These are phyloP conservation scores for Spodoptera litura DNA, from an alignment of 1,140 invertebrate species.

Conservation along the genomic window DNA sequence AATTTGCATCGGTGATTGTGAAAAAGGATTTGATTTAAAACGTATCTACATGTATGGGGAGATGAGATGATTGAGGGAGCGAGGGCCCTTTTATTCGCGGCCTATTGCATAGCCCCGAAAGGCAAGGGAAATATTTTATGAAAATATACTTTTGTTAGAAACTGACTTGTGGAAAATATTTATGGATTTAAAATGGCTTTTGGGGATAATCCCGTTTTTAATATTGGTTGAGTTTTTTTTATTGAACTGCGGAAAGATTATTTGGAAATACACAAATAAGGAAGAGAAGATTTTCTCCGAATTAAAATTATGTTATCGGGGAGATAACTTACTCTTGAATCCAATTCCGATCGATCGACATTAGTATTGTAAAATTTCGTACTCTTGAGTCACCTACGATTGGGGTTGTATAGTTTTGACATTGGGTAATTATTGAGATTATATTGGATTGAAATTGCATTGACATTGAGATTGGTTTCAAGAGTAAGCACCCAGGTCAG, in stretches of 20 bases:
- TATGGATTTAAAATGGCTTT: slow-evolving; percentile 34
- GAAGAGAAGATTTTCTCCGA: background rate
- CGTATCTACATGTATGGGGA: slow-evolving; percentile 33
- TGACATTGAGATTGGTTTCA: too few species aligned
- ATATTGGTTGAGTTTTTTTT: background rate
- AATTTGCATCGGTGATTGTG: slow-evolving; percentile 36
- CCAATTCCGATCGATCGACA: too few species aligned
- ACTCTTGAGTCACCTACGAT: too few species aligned
- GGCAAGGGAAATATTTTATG: slow-evolving; percentile 43
- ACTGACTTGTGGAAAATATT: slow-evolving; percentile 36
- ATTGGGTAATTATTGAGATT: too few species aligned
- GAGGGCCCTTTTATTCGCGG: slow-evolving; percentile 29
- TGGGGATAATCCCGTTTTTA: background rate
- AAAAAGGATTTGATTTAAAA: slow-evolving; percentile 35
- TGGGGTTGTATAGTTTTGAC: too few species aligned
- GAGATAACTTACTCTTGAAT: too few species aligned
- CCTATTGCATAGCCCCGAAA: slow-evolving; percentile 29
- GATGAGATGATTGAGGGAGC: slow-evolving; percentile 43
- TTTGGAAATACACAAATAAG: background rate
- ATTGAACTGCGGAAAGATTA: background rate
- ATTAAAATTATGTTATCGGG: background rate
- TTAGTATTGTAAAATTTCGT: too few species aligned
- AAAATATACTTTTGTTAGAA: slow-evolving; percentile 46
- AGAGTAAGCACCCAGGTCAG: too few species aligned
- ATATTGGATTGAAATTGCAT: too few species aligned